phyloP scores from a whole-genome alignment of 2,113 vertebrate species.

The Psammodynastes pulverulentus region DNA sequence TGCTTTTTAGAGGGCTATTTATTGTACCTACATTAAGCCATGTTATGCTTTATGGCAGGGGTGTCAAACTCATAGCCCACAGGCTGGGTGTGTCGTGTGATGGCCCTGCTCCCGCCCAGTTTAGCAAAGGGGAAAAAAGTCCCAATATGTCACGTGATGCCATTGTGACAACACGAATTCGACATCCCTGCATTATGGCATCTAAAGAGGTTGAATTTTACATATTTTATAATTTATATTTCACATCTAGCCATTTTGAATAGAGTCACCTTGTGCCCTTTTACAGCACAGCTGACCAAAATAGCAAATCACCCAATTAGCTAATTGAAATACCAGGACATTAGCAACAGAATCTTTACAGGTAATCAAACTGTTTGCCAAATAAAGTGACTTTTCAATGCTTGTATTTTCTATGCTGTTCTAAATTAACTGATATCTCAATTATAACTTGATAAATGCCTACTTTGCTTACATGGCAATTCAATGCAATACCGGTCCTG shows the following conservation, averaged over 20 bases:
- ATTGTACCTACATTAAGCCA: not conserved
- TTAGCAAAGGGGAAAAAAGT: too few relatives aligned
- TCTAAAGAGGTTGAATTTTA: not conserved
- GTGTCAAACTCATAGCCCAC: too few relatives aligned
- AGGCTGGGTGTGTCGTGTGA: too few relatives aligned
- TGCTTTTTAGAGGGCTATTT: not conserved
- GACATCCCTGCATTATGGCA: not conserved
- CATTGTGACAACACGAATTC: too few relatives aligned
- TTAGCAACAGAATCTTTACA: not conserved
- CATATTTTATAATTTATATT: not conserved
- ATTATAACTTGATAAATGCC: not conserved
- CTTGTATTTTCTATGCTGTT: not conserved
- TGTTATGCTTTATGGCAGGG: not conserved
- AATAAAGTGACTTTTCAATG: not conserved
- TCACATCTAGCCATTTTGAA: not conserved
- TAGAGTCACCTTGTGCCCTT: not conserved
- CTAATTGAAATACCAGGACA: not conserved
- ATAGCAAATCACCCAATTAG: not conserved
- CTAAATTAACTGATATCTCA: not conserved
- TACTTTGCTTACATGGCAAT: fast-evolving
- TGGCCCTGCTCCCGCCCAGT: too few relatives aligned
- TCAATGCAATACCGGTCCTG: not conserved
- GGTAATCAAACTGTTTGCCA: not conserved
- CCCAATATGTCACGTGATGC: too few relatives aligned
- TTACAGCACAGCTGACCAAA: not conserved